Percentiles rank a stretch among this genome's conserved stretches.
Conservation (phyloP, 2,113 vertebrate genomes). For the Alouatta palliata region DNA sequence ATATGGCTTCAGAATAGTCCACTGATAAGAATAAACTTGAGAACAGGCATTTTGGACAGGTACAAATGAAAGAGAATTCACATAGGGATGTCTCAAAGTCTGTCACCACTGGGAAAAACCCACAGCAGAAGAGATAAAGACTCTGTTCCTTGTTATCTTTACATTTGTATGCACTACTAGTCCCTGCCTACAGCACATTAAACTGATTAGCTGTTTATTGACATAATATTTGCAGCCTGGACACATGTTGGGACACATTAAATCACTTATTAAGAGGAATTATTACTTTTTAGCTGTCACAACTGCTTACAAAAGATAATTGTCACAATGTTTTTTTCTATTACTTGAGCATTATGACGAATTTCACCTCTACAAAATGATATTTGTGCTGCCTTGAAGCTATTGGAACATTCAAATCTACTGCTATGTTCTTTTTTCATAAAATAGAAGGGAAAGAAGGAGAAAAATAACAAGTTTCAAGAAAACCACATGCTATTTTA, state of each 20-base stretch:
- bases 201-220: slow-evolving; percentile 82
- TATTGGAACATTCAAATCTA: slow-evolving; percentile 69
- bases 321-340: slow-evolving; percentile 55
- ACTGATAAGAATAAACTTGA: slow-evolving; percentile 41
- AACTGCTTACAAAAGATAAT: slow-evolving; percentile 70
- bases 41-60: slow-evolving; percentile 17
- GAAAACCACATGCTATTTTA: slow-evolving; percentile 56
- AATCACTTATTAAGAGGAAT: slow-evolving; percentile 82
- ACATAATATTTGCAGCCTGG: slow-evolving; percentile 79
- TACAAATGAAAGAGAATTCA: slow-evolving; percentile 48
- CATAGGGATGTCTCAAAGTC: not conserved
- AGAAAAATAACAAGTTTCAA: slow-evolving; percentile 59
- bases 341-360: slow-evolving; percentile 75
- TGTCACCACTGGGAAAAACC: not conserved
- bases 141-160: slow-evolving; percentile 40
- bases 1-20: not conserved
- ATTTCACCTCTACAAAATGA: slow-evolving; percentile 71
- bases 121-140: not conserved
- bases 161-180: slow-evolving; percentile 70
- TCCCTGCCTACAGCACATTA: slow-evolving; percentile 72
- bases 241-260: slow-evolving; percentile 76
- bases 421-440: slow-evolving; percentile 58
- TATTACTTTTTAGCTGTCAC: slow-evolving; percentile 74
- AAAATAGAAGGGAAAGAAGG: slow-evolving; percentile 62
- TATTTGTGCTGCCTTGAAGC: slow-evolving; percentile 68